Evolutionary conservation across 1,140 invertebrate genomes (phyloP).

Genomic region (Aleiodes sp.): DNA sequence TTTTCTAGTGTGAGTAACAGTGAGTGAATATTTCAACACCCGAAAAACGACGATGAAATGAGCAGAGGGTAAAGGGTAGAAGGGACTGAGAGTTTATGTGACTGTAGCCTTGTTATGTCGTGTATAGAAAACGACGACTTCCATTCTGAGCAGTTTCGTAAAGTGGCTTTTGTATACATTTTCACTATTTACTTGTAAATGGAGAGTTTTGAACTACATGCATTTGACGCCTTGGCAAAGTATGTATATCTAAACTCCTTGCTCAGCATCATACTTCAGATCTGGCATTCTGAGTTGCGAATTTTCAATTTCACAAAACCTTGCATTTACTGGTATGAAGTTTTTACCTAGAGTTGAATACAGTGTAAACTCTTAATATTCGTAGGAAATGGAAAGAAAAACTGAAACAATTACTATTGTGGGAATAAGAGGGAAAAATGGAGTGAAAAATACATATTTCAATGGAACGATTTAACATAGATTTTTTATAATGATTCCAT

Average conservation of each 20-base stretch:
- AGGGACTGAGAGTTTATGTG: neutral
- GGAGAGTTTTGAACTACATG: slow-evolving; percentile 12
- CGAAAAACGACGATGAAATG: neutral
- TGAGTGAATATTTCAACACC: slow-evolving; percentile 3
- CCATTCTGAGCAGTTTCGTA: slow-evolving; percentile 7
- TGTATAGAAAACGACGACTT: slow-evolving; percentile 1
- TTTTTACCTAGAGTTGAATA: no score
- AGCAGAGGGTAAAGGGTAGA: neutral
- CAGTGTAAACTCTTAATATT: no score
- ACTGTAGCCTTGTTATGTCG: neutral
- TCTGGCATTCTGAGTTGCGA: slow-evolving; percentile 5
- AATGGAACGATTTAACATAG: no score
- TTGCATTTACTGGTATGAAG: no score
- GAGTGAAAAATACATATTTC: no score
- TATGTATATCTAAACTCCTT: neutral
- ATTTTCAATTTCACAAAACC: no score
- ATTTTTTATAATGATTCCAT: no score
- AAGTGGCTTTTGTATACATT: slow-evolving; percentile 14
- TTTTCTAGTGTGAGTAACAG: neutral
- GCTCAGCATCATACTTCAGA: neutral
- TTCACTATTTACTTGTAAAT: slow-evolving; percentile 3
- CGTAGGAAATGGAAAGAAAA: no score
- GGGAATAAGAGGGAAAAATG: no score
- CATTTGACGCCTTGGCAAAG: neutral
- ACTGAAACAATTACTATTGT: no score